These are phyloP conservation scores for Xylota segnis DNA, from an alignment of 2,888 invertebrate genomes.

Conservation along the genomic window DNA sequence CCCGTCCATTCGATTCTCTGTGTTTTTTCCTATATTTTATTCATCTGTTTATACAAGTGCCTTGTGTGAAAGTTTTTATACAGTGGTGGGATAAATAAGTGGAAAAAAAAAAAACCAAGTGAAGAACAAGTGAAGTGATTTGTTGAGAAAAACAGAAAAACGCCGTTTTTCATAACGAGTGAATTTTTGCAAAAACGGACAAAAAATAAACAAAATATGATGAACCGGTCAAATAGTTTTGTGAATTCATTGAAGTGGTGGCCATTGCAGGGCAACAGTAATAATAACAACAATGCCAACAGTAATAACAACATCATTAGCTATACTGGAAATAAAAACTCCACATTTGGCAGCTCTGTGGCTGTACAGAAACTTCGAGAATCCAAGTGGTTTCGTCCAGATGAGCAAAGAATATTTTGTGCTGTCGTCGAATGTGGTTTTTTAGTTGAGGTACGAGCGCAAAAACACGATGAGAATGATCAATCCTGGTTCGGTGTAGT, in stretches of 20 bases:
- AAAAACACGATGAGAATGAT: conserved; percentile 83
- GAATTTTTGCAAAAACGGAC: conserved; percentile 34
- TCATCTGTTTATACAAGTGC: conserved; percentile 34
- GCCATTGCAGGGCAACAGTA: conserved; percentile 82
- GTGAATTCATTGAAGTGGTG: conserved; percentile 84
- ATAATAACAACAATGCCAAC: conserved; percentile 66
- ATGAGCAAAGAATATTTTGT: conserved; percentile 89
- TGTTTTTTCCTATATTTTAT: conserved; percentile 36
- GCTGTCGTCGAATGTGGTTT: conserved; percentile 90
- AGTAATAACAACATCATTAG: conserved; percentile 84
- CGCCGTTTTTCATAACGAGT: conserved; percentile 46
- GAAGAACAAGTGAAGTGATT: conserved; percentile 23
- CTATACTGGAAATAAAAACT: conserved; percentile 74
- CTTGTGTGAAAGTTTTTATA: conserved; percentile 69
- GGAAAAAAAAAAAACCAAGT: conserved; percentile 29
- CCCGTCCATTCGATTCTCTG: conserved; percentile 22
- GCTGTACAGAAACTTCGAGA: conserved; percentile 90
- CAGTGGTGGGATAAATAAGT: conserved; percentile 22
- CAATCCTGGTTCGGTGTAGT: conserved; percentile 88
- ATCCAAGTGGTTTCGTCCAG: conserved; percentile 90
- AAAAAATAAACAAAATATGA: conserved; percentile 74
- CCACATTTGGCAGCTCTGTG: conserved; percentile 88
- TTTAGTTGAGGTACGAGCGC: conserved; percentile 88
- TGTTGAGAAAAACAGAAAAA: conserved; percentile 29
- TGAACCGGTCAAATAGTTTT: conserved; percentile 84